Evolutionary conservation across 2,888 invertebrate genomes (phyloP), one percentile per base, ranked within the genome.

Genomic region (Hofmannophila pseudospretella): DNA sequence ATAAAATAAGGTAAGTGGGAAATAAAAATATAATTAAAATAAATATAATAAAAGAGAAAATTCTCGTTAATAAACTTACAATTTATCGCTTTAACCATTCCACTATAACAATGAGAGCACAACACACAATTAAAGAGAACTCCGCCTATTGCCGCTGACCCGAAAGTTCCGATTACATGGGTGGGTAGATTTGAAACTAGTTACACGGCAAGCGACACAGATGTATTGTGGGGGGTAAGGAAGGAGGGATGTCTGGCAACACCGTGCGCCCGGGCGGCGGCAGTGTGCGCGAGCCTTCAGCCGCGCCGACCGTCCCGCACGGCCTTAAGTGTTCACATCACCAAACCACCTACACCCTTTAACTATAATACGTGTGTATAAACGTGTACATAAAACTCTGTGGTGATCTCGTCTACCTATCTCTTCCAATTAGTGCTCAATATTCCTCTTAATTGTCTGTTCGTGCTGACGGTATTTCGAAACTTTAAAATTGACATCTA

Each of bases 281-380:
- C 84, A 85, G 85, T 85, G 64, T 78, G 78, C 84, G 84, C 85
- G 80, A 78, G 70, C 56, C 65, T 57, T 49, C 61, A 42, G 56
- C 72, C 71, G 75, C 69, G 69, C 67, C 70, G 67, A 68, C 62
- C 81, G 82, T 55, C 48, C 53, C 48, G 49, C 25, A 51, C 67
- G 57, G 45, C 51, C 60, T 67, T 65, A n/a, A 71, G 69, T 60
- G 41, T 44, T 40, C 48, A 48, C 44, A 44, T 45, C 45, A 51
- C 39, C 47, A 33, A 52, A 50, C 47, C 3, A 28, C 55, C 51
- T 49, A 54, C 63, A 61, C 55, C 61, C 55, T 52, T 58, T 43
- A 51, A 34, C 31, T 7, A 8, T 23, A 57, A 55, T 57, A 54
- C 59, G 61, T 62, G 60, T 65, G 54, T 54, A 51, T 54, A 41